Evolutionary conservation across 2,888 invertebrate genomes (phyloP).

Genomic region (Oeneis ivallda): DNA sequence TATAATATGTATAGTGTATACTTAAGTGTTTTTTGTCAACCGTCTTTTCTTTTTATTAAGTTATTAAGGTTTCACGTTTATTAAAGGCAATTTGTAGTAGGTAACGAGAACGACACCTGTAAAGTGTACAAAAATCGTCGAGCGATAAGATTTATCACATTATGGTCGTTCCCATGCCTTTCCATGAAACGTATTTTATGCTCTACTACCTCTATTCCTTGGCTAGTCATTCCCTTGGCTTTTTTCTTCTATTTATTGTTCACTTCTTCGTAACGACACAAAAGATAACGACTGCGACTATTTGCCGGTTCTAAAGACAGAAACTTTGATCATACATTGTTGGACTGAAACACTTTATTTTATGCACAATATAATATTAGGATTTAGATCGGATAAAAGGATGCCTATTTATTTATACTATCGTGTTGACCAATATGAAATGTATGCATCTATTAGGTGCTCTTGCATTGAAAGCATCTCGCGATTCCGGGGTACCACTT

Average conservation of each 20-base stretch:
- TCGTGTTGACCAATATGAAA: too few species aligned
- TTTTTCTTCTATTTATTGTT: slow-evolving; percentile 29
- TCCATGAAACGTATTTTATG: slow-evolving; percentile 33
- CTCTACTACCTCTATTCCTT: slow-evolving; percentile 34
- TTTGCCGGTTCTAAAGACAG: slow-evolving; percentile 18
- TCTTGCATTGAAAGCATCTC: background rate
- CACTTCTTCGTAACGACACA: slow-evolving; percentile 30
- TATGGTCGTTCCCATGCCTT: slow-evolving; percentile 26
- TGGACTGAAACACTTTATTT: slow-evolving; percentile 11
- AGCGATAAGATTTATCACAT: slow-evolving; percentile 24
- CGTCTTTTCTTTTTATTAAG: too few species aligned
- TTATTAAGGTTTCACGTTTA: background rate
- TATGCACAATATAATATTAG: too few species aligned
- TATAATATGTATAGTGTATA: too few species aligned
- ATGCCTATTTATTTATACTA: background rate
- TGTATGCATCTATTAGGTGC: too few species aligned
- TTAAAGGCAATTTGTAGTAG: slow-evolving; percentile 5
- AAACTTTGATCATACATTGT: slow-evolving; percentile 13
- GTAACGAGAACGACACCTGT: background rate
- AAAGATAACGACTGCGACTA: slow-evolving; percentile 30
- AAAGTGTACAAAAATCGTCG: slow-evolving; percentile 13
- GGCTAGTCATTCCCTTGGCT: slow-evolving; percentile 29
- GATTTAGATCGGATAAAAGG: too few species aligned
- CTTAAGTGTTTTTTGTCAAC: too few species aligned
- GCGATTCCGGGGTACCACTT: background rate